Evolutionary conservation across 2,888 invertebrate species (phyloP).

Genomic region (Alloplasta piceator): DNA sequence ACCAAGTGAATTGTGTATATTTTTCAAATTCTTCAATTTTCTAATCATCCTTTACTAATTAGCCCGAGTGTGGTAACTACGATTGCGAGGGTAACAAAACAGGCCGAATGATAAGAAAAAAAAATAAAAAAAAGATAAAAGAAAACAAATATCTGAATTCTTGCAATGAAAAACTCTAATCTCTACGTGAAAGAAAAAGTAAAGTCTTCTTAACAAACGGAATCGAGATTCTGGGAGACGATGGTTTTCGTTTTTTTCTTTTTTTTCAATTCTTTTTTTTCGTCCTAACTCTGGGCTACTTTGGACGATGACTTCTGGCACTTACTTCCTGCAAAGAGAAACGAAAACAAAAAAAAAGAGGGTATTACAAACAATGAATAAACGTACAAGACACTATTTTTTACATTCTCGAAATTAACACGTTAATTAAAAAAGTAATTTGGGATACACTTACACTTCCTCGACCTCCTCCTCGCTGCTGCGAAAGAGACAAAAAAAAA

Average conservation of each 20-base stretch:
- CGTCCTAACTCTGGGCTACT: slow-evolving; percentile 37
- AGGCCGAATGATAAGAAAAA: slow-evolving; percentile 14
- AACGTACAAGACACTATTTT: slow-evolving; percentile 64
- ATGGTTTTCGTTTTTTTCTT: slow-evolving; percentile 42
- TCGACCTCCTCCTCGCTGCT: slow-evolving; percentile 90
- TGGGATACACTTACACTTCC: slow-evolving; percentile 89
- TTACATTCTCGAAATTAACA: slow-evolving; percentile 27
- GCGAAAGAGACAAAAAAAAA: slow-evolving; percentile 81
- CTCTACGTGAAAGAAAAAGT: slow-evolving; percentile 45
- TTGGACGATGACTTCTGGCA: slow-evolving; percentile 73
- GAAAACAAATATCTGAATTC: slow-evolving; percentile 21
- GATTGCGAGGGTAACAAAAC: slow-evolving; percentile 46
- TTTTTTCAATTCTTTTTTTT: slow-evolving; percentile 26
- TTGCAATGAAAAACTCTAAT: slow-evolving; percentile 56
- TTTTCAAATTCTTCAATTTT: not conserved
- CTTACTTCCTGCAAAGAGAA: slow-evolving; percentile 85
- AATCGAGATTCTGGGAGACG: slow-evolving; percentile 43
- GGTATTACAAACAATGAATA: slow-evolving; percentile 53
- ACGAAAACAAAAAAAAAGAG: slow-evolving; percentile 70
- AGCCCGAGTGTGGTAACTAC: slow-evolving; percentile 36
- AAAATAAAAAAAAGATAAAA: slow-evolving; percentile 23
- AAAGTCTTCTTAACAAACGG: slow-evolving; percentile 35
- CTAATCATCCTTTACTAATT: slow-evolving; percentile 11
- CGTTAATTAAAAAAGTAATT: slow-evolving; percentile 42
- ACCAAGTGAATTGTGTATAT: not conserved